Percentiles rank a stretch among this genome's conserved stretches.
Conservation (phyloP, 2,113 vertebrate genomes). For the Falco punctatus region DNA sequence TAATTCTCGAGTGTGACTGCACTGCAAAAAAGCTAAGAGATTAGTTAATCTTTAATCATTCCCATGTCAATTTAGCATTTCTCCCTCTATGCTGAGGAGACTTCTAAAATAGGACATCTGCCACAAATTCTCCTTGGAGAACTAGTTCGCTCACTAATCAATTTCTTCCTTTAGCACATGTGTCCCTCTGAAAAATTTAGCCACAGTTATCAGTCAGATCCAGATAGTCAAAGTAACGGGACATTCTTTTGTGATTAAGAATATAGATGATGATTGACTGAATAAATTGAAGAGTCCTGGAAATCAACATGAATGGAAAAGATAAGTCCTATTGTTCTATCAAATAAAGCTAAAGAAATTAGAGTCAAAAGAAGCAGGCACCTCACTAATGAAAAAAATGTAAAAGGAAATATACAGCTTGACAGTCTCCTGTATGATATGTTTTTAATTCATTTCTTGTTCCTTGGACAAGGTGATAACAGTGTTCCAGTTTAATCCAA, state of each 20-base stretch:
- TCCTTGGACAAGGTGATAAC: conserved; percentile 61
- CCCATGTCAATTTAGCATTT: conserved; percentile 14
- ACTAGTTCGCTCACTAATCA: conserved; percentile 20
- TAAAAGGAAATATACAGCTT: neutral
- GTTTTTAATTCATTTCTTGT: conserved; percentile 56
- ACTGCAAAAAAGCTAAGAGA: neutral
- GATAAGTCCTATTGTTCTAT: conserved; percentile 31
- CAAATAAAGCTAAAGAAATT: conserved; percentile 25
- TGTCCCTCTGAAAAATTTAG: conserved; percentile 27
- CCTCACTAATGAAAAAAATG: conserved; percentile 52
- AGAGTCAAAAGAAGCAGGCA: conserved; percentile 23
- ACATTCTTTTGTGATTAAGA: conserved; percentile 3
- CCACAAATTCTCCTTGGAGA: conserved; percentile 21
- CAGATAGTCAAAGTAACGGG: neutral
- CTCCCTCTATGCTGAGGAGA: neutral
- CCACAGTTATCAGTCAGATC: neutral
- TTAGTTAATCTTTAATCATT: conserved; percentile 54
- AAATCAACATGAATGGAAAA: neutral
- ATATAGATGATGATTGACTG: neutral
- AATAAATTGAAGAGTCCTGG: neutral
- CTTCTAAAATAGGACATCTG: conserved; percentile 39
- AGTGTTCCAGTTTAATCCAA: conserved; percentile 65
- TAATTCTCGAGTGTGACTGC: conserved; percentile 27
- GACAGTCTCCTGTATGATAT: neutral
- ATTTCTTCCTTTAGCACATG: conserved; percentile 13